phyloP scores from a whole-genome alignment of 1,140 invertebrate species.

The Papilio xuthus region DNA sequence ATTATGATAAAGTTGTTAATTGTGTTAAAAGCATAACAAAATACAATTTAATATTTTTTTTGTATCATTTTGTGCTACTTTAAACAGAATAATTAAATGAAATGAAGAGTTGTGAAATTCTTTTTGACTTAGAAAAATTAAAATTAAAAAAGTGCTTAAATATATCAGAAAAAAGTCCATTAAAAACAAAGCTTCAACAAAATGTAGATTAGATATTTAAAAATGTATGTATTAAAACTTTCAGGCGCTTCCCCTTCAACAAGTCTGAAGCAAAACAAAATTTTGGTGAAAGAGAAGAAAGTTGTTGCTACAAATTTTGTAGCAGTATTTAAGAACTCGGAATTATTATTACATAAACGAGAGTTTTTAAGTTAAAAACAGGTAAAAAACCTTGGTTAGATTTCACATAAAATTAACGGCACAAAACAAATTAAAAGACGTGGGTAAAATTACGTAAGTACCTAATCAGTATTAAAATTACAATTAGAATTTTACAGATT shows the following conservation, averaged over 20 bases:
- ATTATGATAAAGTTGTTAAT: too few relatives aligned
- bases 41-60: too few relatives aligned
- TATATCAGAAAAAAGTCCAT: conserved; percentile 4
- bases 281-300: conserved; percentile 65
- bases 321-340: conserved; percentile 55
- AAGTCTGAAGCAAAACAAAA: conserved; percentile 69
- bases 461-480: neutral
- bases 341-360: conserved; percentile 67
- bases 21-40: neutral
- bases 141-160: neutral
- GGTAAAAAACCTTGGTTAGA: too few relatives aligned
- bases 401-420: too few relatives aligned
- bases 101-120: neutral
- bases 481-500: neutral
- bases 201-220: conserved; percentile 26
- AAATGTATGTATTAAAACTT: conserved; percentile 30
- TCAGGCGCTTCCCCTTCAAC: conserved; percentile 44
- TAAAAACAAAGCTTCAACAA: conserved; percentile 35
- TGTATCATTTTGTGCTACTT: neutral
- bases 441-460: too few relatives aligned
- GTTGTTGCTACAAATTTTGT: conserved; percentile 60
- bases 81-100: neutral
- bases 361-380: conserved; percentile 63
- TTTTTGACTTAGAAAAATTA: neutral
- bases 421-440: too few relatives aligned